phyloP scores from a whole-genome alignment of 2,113 vertebrate species.

The Cercopithecus mona region DNA sequence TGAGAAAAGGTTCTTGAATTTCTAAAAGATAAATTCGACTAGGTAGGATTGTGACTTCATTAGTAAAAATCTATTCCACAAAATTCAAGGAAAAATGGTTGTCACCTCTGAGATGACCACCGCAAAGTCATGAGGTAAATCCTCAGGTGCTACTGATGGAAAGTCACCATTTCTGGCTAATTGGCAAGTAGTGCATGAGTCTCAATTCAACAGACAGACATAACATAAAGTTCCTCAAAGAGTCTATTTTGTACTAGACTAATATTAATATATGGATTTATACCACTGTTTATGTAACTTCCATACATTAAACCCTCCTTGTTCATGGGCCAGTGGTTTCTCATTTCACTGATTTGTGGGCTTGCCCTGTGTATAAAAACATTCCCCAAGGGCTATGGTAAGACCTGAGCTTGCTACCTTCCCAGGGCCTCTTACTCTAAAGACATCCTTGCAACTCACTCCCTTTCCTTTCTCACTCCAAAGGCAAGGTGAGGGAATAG shows the following conservation, averaged over 20 bases:
- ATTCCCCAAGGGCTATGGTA: neutral
- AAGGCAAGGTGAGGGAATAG: neutral
- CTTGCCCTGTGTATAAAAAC: neutral
- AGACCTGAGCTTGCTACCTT: neutral
- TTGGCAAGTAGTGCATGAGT: neutral
- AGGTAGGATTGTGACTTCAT: neutral
- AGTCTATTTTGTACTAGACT: neutral
- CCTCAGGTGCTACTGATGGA: neutral
- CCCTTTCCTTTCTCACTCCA: neutral
- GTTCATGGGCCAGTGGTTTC: neutral
- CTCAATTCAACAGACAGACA: neutral
- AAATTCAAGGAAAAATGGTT: neutral
- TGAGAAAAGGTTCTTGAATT: neutral
- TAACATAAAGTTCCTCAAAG: neutral
- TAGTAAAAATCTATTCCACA: neutral
- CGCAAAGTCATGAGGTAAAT: neutral
- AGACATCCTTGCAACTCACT: neutral
- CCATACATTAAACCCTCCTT: neutral
- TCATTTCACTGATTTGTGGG: neutral
- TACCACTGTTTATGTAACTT: neutral
- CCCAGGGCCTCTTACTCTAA: neutral
- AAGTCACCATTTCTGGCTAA: neutral
- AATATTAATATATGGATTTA: neutral
- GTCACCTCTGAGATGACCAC: neutral
- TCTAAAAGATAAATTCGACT: neutral